Evolutionary conservation across 2,797 vertebrate species (phyloP).

Genomic region (Pseudocheirus occidentalis): DNA sequence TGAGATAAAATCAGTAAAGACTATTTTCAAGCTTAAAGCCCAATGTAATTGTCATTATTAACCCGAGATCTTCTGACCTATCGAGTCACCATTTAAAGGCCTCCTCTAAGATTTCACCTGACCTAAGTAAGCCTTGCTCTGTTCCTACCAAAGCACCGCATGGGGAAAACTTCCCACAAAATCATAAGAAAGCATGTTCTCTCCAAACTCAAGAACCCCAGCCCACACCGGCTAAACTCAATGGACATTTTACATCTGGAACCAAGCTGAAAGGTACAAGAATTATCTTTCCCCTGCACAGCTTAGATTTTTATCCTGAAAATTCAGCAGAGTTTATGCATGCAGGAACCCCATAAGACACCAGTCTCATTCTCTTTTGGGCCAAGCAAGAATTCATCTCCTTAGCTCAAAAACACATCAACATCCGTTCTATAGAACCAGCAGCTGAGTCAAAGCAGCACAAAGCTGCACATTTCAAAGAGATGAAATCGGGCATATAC

Average conservation of each 20-base stretch:
- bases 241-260: constrained; percentile 42
- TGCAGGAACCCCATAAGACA: constrained; percentile 47
- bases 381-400: constrained; percentile 68
- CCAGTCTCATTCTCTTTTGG: constrained; percentile 70
- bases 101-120: not conserved
- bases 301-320: constrained; percentile 50
- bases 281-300: constrained; percentile 24
- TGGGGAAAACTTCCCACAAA: not conserved
- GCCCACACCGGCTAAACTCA: constrained; percentile 37
- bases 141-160: not conserved
- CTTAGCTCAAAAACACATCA: constrained; percentile 49
- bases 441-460: not conserved
- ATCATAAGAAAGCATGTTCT: not conserved
- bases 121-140: not conserved
- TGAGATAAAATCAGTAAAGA: not conserved
- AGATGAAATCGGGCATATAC: not conserved
- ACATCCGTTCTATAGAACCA: constrained; percentile 44
- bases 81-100: not conserved
- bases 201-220: constrained; percentile 28
- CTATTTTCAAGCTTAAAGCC: not conserved
- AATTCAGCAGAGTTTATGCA: constrained; percentile 39
- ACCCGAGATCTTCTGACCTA: not conserved
- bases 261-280: constrained; percentile 40
- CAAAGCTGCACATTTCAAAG: not conserved
- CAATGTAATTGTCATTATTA: not conserved